Evolutionary conservation across 1,140 invertebrate genomes (phyloP).

Genomic region (Drosophila asahinai): DNA sequence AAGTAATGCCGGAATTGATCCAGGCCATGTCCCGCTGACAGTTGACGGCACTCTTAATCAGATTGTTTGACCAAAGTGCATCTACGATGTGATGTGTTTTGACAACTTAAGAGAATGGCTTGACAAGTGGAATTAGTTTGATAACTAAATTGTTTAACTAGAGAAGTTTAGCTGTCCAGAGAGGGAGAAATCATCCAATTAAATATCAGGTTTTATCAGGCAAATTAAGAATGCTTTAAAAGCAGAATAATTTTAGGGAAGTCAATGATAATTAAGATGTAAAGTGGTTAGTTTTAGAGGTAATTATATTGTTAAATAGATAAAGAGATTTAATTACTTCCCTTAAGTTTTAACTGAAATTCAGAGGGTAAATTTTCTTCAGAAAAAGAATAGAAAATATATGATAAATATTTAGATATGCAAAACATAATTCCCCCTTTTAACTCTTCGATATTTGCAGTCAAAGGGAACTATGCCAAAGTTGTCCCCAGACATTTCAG

Average conservation of each 20-base stretch:
- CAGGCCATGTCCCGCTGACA: constrained; percentile 6
- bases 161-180: background rate
- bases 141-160: constrained; percentile 23
- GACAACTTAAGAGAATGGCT: constrained; percentile 22
- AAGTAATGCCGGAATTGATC: constrained; percentile 27
- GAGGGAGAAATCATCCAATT: background rate
- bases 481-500: background rate
- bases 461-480: background rate
- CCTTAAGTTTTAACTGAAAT: background rate
- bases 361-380: background rate
- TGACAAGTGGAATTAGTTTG: constrained; percentile 7
- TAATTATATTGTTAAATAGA: background rate
- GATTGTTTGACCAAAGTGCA: constrained; percentile 19
- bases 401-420: background rate
- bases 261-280: background rate
- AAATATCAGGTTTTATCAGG: background rate
- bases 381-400: background rate
- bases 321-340: background rate
- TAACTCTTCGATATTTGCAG: background rate
- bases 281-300: background rate
- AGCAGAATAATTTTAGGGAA: background rate
- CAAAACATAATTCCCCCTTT: background rate
- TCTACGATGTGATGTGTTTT: constrained; percentile 16
- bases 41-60: constrained; percentile 19
- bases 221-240: background rate